Evolutionary conservation across 2,888 invertebrate species (phyloP).

Genomic region (Caenorhabditis sp.): DNA sequence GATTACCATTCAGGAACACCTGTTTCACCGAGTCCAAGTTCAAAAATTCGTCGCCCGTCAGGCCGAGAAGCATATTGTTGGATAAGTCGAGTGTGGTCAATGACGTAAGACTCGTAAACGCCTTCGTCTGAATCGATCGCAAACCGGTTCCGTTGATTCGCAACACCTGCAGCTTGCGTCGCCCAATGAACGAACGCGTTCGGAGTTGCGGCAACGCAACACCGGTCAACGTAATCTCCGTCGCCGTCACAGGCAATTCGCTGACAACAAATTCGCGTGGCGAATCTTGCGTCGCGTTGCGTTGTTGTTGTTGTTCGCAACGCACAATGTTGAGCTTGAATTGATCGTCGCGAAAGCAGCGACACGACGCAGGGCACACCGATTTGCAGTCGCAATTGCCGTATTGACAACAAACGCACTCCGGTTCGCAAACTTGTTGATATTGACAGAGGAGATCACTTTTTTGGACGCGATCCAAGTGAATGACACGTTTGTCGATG

Average conservation of each 20-base stretch:
- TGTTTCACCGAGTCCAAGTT: slow-evolving; percentile 52
- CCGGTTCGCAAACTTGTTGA: slow-evolving; percentile 80
- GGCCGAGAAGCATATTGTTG: slow-evolving; percentile 51
- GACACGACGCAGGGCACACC: slow-evolving; percentile 86
- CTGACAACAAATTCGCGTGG: slow-evolving; percentile 73
- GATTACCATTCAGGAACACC: slow-evolving; percentile 58
- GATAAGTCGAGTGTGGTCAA: slow-evolving; percentile 63
- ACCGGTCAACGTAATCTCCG: slow-evolving; percentile 85
- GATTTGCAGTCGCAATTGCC: slow-evolving; percentile 91
- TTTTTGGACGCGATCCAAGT: slow-evolving; percentile 26
- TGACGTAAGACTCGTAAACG: slow-evolving; percentile 63
- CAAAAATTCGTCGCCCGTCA: slow-evolving; percentile 56
- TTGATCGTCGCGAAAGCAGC: slow-evolving; percentile 86
- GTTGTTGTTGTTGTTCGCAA: slow-evolving; percentile 39
- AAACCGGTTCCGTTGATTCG: slow-evolving; percentile 62
- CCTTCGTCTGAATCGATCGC: slow-evolving; percentile 56
- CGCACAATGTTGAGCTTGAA: slow-evolving; percentile 77
- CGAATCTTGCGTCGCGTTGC: not conserved
- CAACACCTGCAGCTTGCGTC: slow-evolving; percentile 56
- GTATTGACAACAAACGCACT: slow-evolving; percentile 89
- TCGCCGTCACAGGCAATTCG: slow-evolving; percentile 88
- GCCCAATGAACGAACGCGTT: slow-evolving; percentile 83
- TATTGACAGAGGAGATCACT: slow-evolving; percentile 60
- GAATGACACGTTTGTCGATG: slow-evolving; percentile 75
- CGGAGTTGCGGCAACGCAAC: slow-evolving; percentile 81